phyloP scores from a whole-genome alignment of 1,140 invertebrate genomes.

The Chlorops oryzae region DNA sequence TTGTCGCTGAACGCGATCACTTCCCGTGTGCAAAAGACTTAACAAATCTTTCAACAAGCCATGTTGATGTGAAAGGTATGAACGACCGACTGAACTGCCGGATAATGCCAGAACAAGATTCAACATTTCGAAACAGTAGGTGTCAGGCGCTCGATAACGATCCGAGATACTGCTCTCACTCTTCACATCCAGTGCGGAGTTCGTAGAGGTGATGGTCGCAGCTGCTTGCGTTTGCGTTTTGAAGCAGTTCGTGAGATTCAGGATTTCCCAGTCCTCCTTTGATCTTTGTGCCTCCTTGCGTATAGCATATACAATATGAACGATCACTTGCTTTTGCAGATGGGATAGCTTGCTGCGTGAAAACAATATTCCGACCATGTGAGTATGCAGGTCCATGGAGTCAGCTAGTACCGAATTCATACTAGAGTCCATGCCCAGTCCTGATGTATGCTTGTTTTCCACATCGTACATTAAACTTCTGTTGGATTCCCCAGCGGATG shows the following conservation, averaged over 20 bases:
- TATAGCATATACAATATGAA: conserved; percentile 91
- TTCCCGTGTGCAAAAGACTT: conserved; percentile 85
- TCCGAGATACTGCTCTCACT: conserved; percentile 40
- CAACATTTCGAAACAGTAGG: conserved; percentile 96
- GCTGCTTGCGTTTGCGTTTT: conserved; percentile 41
- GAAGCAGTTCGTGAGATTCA: conserved; percentile 36
- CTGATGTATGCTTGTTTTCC: conserved; percentile 14
- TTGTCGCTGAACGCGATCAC: conserved; percentile 89
- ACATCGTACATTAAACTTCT: conserved; percentile 44
- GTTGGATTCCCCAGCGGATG: conserved; percentile 40
- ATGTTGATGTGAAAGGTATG: conserved; percentile 83
- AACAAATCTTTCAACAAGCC: conserved; percentile 79
- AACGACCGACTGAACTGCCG: conserved; percentile 82
- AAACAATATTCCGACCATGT: conserved; percentile 95
- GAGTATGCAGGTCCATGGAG: conserved; percentile 75
- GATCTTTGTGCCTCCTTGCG: conserved; percentile 77
- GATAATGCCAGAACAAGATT: conserved; percentile 90
- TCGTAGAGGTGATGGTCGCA: conserved; percentile 19
- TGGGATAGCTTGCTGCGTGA: conserved; percentile 89
- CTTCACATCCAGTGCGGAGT: conserved; percentile 6
- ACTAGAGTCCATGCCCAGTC: conserved; percentile 19
- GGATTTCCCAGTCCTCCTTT: conserved; percentile 80
- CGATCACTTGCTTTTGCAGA: conserved; percentile 90
- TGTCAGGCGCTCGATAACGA: conserved; percentile 62
- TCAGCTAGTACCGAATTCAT: conserved; percentile 34